phyloP scores from a whole-genome alignment of 2,797 vertebrate genomes.

The Epinephelus malabaricus region DNA sequence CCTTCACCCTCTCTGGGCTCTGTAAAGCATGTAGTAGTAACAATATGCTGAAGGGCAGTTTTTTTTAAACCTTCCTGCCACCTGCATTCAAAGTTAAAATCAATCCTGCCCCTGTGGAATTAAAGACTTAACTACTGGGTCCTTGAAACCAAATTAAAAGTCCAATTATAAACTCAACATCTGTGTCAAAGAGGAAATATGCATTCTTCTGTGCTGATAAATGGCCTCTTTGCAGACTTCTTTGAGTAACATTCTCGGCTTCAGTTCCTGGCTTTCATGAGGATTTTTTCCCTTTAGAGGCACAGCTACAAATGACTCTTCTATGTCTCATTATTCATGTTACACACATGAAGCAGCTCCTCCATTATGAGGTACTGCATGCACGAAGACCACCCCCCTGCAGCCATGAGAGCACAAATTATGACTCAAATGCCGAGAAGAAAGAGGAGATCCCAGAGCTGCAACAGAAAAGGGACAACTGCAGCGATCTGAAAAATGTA shows the following conservation, averaged over 20 bases:
- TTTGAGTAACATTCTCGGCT: neutral
- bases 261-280: neutral
- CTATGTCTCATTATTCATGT: slow-evolving; percentile 37
- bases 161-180: neutral
- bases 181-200: neutral
- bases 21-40: too few species aligned
- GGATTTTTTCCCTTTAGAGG: neutral
- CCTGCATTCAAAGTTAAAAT: neutral
- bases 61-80: neutral
- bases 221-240: neutral
- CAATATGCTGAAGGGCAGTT: too few species aligned
- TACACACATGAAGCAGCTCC: slow-evolving; percentile 17
- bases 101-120: neutral
- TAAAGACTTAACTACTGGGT: neutral
- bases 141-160: neutral
- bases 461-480: neutral
- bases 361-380: neutral
- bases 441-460: neutral
- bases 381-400: neutral
- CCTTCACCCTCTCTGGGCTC: too few species aligned
- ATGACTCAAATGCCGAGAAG: neutral
- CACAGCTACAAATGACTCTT: neutral
- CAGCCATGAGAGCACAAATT: neutral
- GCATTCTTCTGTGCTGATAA: neutral
- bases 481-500: neutral